Conservation (phyloP, 1,140 invertebrate species). For the Diorhabda sublineata region DNA sequence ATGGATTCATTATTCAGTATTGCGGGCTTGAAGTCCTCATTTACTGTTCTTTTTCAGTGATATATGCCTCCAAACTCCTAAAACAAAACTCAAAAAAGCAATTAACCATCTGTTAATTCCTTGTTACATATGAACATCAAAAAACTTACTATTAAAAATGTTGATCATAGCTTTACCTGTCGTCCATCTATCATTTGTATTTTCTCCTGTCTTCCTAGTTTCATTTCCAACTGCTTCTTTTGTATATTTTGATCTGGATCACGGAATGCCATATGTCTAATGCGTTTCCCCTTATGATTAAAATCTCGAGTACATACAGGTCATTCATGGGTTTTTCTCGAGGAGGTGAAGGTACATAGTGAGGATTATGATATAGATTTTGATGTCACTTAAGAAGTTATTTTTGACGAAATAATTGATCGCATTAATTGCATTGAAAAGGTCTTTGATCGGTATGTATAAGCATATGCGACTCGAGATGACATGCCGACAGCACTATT, state of each 20-base stretch:
- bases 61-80: no score
- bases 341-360: slow-evolving; percentile 84
- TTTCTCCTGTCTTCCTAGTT: slow-evolving; percentile 75
- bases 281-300: slow-evolving; percentile 91
- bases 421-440: slow-evolving; percentile 76
- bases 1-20: no score
- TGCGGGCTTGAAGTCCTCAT: no score
- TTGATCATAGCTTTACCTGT: slow-evolving; percentile 42
- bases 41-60: no score
- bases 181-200: slow-evolving; percentile 65
- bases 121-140: no score
- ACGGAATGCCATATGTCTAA: slow-evolving; percentile 86
- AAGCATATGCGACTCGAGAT: slow-evolving; percentile 94
- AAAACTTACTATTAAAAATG: no score
- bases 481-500: slow-evolving; percentile 66
- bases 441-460: slow-evolving; percentile 94
- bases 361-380: slow-evolving; percentile 90
- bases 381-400: slow-evolving; percentile 87
- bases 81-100: no score
- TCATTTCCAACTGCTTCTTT: slow-evolving; percentile 72
- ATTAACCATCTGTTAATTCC: no score
- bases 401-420: slow-evolving; percentile 82
- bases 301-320: slow-evolving; percentile 82
- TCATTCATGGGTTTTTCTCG: slow-evolving; percentile 89
- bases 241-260: slow-evolving; percentile 74